A percentile compares a stretch with the other conserved stretches of the same genome.
Evolutionary conservation across 2,113 vertebrate species (phyloP).

Genomic region (Chionomys nivalis): DNA sequence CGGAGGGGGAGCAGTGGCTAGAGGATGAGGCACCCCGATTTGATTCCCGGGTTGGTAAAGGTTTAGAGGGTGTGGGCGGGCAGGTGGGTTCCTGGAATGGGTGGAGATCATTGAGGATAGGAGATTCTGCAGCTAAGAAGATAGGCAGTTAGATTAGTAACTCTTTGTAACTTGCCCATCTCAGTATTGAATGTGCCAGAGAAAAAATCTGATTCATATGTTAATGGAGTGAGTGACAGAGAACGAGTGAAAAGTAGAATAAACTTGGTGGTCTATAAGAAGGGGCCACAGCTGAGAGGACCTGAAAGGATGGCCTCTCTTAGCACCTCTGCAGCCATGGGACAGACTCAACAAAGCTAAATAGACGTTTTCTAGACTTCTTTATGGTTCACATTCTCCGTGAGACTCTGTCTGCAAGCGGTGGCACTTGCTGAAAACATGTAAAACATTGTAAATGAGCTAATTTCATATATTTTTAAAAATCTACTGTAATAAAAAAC

Average conservation of each 20-base stretch:
- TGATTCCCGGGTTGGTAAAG: not conserved
- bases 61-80: not conserved
- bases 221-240: not conserved
- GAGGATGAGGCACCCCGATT: not conserved
- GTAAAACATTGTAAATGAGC: not conserved
- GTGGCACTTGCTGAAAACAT: not conserved
- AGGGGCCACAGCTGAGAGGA: not conserved
- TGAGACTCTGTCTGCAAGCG: not conserved
- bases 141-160: not conserved
- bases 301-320: not conserved
- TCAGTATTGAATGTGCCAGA: slow-evolving; percentile 7
- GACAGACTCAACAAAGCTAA: not conserved
- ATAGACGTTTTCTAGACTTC: not conserved
- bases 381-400: not conserved
- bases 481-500: not conserved
- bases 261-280: not conserved
- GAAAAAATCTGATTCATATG: not conserved
- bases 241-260: not conserved
- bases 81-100: not conserved
- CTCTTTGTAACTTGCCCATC: not conserved
- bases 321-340: not conserved
- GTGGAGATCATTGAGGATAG: not conserved
- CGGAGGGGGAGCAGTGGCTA: not conserved
- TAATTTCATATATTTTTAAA: slow-evolving; percentile 10
- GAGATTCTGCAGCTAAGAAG: not conserved